These are phyloP conservation scores for Maniola hyperantus DNA, from an alignment of 2,888 invertebrate species.

Conservation along the genomic window DNA sequence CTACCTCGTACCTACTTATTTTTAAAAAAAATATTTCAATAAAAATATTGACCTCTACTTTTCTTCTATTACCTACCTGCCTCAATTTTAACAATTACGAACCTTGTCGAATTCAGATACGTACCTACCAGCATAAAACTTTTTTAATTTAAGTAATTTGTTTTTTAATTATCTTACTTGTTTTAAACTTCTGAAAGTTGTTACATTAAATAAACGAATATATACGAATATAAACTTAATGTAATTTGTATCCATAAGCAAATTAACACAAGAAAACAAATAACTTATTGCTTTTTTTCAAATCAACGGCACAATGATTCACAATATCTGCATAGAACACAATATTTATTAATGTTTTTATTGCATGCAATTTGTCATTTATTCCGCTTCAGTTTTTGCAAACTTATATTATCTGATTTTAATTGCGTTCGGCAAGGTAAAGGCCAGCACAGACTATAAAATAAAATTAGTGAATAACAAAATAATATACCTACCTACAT, in stretches of 20 bases:
- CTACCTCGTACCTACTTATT: too few species aligned
- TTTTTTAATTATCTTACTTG: too few species aligned
- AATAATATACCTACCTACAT: too few species aligned
- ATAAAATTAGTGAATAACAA: background rate
- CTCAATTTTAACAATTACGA: too few species aligned
- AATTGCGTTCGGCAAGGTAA: conserved; percentile 57
- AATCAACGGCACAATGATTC: conserved; percentile 27
- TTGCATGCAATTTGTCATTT: conserved; percentile 66
- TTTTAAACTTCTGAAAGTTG: too few species aligned
- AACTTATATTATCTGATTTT: conserved; percentile 63
- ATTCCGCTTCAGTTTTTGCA: conserved; percentile 62
- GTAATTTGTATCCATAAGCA: background rate
- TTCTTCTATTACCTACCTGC: too few species aligned
- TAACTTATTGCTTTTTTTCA: conserved; percentile 22
- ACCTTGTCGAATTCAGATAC: too few species aligned
- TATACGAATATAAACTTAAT: background rate
- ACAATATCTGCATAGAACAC: conserved; percentile 27
- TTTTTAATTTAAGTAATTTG: too few species aligned
- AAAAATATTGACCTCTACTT: too few species aligned
- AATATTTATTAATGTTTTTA: conserved; percentile 56
- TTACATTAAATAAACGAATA: too few species aligned
- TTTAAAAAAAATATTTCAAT: too few species aligned
- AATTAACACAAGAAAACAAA: conserved; percentile 2
- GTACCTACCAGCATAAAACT: too few species aligned
- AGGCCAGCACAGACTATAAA: conserved; percentile 23